Evolutionary conservation across 2,113 vertebrate species (phyloP).

Genomic region (Odocoileus hemionus): DNA sequence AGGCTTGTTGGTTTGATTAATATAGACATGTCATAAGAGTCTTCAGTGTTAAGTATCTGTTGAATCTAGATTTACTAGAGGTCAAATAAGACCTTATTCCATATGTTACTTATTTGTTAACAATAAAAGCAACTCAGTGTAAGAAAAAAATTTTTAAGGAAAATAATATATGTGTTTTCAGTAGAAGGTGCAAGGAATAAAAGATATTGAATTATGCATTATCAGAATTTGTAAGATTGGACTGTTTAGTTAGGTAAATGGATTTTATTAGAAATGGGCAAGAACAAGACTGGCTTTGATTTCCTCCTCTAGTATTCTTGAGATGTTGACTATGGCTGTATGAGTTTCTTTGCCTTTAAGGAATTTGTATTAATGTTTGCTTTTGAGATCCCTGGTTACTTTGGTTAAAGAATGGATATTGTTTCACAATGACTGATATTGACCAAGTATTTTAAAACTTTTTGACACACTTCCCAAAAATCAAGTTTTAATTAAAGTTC

Average conservation of each 20-base stretch:
- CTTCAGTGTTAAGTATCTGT: neutral
- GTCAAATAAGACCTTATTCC: neutral
- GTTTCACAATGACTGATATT: neutral
- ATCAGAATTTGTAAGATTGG: neutral
- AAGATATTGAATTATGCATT: neutral
- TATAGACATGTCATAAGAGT: neutral
- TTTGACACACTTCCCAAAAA: neutral
- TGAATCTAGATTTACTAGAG: neutral
- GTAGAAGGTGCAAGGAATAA: neutral
- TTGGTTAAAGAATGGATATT: neutral
- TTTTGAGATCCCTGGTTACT: neutral
- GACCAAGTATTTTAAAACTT: neutral
- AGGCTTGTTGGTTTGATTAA: neutral
- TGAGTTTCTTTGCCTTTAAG: neutral
- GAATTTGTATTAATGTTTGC: neutral
- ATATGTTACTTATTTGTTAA: neutral
- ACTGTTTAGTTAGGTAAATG: neutral
- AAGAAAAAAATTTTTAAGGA: neutral
- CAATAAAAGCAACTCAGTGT: neutral
- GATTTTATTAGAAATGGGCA: neutral
- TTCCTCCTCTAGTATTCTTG: neutral
- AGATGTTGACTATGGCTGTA: neutral
- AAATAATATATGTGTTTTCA: neutral
- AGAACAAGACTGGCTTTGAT: neutral
- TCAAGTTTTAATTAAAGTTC: neutral